phyloP scores from a whole-genome alignment of 2,113 vertebrate species.

The Alaudala cheleensis region DNA sequence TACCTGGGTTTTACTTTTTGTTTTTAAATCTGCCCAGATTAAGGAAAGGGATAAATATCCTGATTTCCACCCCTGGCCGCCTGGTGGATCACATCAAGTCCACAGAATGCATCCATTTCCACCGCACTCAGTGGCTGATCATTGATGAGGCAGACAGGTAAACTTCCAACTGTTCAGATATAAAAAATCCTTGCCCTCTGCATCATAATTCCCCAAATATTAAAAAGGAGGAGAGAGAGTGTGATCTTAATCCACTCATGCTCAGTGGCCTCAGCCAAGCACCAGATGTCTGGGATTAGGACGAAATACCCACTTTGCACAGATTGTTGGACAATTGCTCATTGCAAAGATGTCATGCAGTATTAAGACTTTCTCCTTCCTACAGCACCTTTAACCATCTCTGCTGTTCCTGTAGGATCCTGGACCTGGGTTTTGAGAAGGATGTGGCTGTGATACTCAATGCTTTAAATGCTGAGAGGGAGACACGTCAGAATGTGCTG shows the following conservation, averaged over 20 bases:
- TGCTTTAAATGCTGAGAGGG: slow-evolving; percentile 78
- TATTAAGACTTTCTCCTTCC: neutral
- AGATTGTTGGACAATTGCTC: neutral
- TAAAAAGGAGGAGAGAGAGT: neutral
- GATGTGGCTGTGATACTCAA: slow-evolving; percentile 89
- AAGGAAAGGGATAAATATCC: slow-evolving; percentile 94
- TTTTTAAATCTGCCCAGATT: slow-evolving; percentile 73
- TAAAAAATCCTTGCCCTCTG: neutral
- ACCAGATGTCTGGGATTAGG: neutral
- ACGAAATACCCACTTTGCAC: neutral
- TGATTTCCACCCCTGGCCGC: slow-evolving; percentile 92
- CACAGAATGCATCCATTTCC: slow-evolving; percentile 88
- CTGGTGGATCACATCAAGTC: slow-evolving; percentile 94
- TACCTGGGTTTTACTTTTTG: neutral
- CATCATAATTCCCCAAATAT: neutral
- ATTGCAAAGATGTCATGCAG: neutral
- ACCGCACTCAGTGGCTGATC: slow-evolving; percentile 84
- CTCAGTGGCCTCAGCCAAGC: neutral
- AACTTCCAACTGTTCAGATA: neutral
- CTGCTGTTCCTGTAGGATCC: slow-evolving; percentile 74
- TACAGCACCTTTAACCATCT: neutral
- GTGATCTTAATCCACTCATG: neutral
- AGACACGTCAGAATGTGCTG: slow-evolving; percentile 85
- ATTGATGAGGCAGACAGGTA: slow-evolving; percentile 97
- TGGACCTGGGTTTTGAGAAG: slow-evolving; percentile 97